Conservation (phyloP, 1,140 invertebrate genomes). For the Drosophila mauritiana region DNA sequence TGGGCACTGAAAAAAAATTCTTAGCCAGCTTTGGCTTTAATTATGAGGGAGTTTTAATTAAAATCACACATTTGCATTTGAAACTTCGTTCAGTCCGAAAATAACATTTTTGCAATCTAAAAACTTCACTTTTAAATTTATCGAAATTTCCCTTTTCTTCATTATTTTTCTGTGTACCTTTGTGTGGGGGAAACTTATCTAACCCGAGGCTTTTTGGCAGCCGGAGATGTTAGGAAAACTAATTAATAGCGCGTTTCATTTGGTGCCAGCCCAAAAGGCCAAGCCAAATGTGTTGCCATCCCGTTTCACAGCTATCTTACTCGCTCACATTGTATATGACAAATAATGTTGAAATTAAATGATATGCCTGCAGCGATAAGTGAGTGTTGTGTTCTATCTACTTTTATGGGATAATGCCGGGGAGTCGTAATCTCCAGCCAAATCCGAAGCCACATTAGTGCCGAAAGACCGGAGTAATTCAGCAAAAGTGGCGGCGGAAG, state of each 20-base stretch:
- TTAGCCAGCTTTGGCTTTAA: not conserved
- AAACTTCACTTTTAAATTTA: too few relatives aligned
- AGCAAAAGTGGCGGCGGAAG: not conserved
- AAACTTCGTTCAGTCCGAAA: too few relatives aligned
- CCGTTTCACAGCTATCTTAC: not conserved
- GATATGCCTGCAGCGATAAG: slow-evolving; percentile 74
- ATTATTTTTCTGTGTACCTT: slow-evolving; percentile 20
- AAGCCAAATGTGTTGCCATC: slow-evolving; percentile 16
- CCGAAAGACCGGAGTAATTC: slow-evolving; percentile 31
- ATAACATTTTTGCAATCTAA: too few relatives aligned
- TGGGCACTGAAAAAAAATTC: slow-evolving; percentile 11
- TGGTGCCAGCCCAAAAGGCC: slow-evolving; percentile 56
- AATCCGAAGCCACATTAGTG: slow-evolving; percentile 70
- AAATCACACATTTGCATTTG: not conserved
- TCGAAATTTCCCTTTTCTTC: not conserved
- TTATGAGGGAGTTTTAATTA: not conserved
- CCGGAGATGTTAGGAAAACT: slow-evolving; percentile 66
- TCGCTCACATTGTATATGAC: slow-evolving; percentile 47
- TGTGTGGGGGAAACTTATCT: slow-evolving; percentile 61
- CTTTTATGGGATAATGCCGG: slow-evolving; percentile 48
- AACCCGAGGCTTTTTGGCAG: slow-evolving; percentile 57
- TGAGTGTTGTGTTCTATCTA: slow-evolving; percentile 39
- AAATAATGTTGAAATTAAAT: slow-evolving; percentile 83
- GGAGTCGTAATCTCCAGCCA: slow-evolving; percentile 34
- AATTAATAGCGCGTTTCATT: slow-evolving; percentile 82